Conservation (phyloP, 2,888 invertebrate species). For the Harmothoe impar region DNA sequence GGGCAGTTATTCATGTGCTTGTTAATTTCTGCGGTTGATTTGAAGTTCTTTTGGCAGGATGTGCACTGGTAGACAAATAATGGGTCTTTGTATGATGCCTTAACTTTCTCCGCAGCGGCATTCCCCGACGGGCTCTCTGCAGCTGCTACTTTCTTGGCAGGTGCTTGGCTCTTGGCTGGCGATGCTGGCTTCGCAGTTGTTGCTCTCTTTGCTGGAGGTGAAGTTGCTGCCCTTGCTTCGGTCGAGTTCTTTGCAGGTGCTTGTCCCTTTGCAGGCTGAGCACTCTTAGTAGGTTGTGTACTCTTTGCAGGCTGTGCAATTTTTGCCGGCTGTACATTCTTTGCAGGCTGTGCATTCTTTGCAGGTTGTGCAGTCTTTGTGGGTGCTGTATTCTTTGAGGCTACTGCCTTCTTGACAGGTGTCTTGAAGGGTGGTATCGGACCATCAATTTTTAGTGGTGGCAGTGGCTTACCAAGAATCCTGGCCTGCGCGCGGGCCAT, state of each 20-base stretch:
- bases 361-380: not conserved
- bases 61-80: constrained; percentile 52
- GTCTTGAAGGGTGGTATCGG: not conserved
- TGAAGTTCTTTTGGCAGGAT: constrained; percentile 34
- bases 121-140: not conserved
- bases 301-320: not conserved
- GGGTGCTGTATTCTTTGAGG: not conserved
- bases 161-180: not conserved
- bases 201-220: not conserved
- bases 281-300: no score
- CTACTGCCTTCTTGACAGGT: not conserved
- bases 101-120: not conserved
- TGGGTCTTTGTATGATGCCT: not conserved
- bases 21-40: constrained; percentile 29
- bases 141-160: not conserved
- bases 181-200: not conserved
- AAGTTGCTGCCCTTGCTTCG: not conserved
- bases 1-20: constrained; percentile 2
- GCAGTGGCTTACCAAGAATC: constrained; percentile 23
- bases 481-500: constrained; percentile 45
- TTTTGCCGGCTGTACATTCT: not conserved
- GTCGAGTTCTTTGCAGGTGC: no score
- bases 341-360: not conserved
- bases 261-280: no score
- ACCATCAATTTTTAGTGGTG: not conserved